Percentiles rank a stretch among this genome's conserved stretches.
These are phyloP conservation scores for Oxyruncus cristatus DNA, from an alignment of 2,113 vertebrate species.

Conservation along the genomic window DNA sequence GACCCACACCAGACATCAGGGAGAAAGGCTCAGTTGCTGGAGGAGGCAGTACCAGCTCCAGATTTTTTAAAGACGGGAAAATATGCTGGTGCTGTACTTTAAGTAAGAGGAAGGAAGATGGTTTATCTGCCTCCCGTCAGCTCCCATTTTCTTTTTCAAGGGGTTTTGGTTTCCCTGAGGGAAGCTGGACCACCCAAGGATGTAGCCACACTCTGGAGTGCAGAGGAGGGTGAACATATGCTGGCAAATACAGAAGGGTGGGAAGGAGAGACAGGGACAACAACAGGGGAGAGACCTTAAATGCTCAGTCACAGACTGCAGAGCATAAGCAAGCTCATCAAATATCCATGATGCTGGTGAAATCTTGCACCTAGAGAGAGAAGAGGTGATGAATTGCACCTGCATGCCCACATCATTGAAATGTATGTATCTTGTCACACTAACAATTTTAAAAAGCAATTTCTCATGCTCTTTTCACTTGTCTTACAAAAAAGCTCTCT, in stretches of 20 bases:
- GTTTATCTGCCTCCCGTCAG: not conserved
- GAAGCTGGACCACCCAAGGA: slow-evolving; percentile 39
- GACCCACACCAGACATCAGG: not conserved
- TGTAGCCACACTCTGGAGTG: not conserved
- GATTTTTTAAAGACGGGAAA: not conserved
- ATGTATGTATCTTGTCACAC: not conserved
- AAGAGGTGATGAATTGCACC: not conserved
- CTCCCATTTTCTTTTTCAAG: slow-evolving; percentile 4
- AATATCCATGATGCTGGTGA: not conserved
- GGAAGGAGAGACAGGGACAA: not conserved
- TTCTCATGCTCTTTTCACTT: not conserved
- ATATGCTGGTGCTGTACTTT: not conserved
- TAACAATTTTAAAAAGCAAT: not conserved
- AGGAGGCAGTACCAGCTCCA: not conserved
- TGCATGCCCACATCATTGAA: not conserved
- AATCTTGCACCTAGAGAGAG: not conserved
- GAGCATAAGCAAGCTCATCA: not conserved
- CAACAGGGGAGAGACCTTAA: not conserved
- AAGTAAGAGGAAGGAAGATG: not conserved
- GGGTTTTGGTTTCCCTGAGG: not conserved
- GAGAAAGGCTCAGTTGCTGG: not conserved
- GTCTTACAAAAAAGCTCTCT: not conserved
- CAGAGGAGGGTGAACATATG: slow-evolving; percentile 10
- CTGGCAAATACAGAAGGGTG: not conserved
- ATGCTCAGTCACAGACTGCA: not conserved